Base-by-base conservation (phyloP, 2,797 vertebrate genomes). In the Bradypodion ventrale region DNA sequence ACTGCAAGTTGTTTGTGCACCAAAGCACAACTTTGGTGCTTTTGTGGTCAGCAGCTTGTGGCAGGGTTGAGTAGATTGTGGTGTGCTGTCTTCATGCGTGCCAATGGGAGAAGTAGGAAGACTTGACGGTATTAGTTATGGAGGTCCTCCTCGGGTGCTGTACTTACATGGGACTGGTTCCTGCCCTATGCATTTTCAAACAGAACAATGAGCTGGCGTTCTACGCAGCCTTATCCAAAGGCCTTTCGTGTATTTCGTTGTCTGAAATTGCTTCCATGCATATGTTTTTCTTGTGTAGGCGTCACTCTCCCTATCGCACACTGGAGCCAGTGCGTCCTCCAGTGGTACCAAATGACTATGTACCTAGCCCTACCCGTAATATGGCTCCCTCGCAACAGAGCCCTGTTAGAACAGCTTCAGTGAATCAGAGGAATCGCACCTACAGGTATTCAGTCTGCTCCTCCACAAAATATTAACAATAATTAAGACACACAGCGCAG, bases 371-470 rank as follows among this genome's bases (percentile, higher is more conserved):
- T 94, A 99, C 98, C 88, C 98, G 98, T 97, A 98, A 97, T 96
- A 96, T 96, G 96, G 97, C 97, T 94, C 97, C 96, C 84, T 97
- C 98, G 89, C 98, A 97, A 93, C 97, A 98, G 97, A 99, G 98
- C 96, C 98, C 98, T 88, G 98, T 97, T 95, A 97, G 98, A 96
- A 98, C 97, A 94, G 97, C 98, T 95, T 99, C 98, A 84, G 97
- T 99, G 93, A 99, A 98, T 97, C 98, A 99, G 97, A 98, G 98
- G 98, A 99, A 97, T 96, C 98, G 98, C 97, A 99, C 98, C 86
- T 99, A 99, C 98, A 99, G 98, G 98, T 99, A 99, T 95, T 96
- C 94, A 90, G 66, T 87, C 80, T 88, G 87, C 87, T 88, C 87
- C 83, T 90, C 84, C 42, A 40, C 87, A 77, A 83, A 92, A 82